phyloP scores from a whole-genome alignment of 2,888 invertebrate species.

The Caenorhabditis plicata region DNA sequence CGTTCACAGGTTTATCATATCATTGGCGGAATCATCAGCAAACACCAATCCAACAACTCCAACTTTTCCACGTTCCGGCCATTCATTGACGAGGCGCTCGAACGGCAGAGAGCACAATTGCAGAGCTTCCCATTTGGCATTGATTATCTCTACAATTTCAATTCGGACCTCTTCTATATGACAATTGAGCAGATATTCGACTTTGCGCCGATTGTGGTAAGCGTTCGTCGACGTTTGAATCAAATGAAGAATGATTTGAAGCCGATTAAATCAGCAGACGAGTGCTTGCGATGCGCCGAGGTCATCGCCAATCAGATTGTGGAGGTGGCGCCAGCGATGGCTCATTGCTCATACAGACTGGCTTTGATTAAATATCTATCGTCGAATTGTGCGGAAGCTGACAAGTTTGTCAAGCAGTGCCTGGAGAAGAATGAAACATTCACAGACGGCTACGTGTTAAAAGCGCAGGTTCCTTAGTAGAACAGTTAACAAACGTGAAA shows the following conservation, averaged over 20 bases:
- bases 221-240: too few relatives aligned
- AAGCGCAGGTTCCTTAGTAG: constrained; percentile 75
- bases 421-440: constrained; percentile 77
- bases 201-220: constrained; percentile 39
- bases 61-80: constrained; percentile 32
- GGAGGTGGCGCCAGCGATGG: constrained; percentile 79
- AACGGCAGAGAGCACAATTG: constrained; percentile 17
- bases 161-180: constrained; percentile 25
- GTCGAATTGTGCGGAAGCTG: constrained; percentile 75
- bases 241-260: too few relatives aligned
- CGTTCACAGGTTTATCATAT: constrained; percentile 35
- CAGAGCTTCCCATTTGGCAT: constrained; percentile 26
- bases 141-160: constrained; percentile 26
- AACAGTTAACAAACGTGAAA: not conserved
- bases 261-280: constrained; percentile 71
- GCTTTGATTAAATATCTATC: constrained; percentile 81
- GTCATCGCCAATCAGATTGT: constrained; percentile 76
- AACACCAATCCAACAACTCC: constrained; percentile 28
- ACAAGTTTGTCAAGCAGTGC: constrained; percentile 76
- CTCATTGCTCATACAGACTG: constrained; percentile 72
- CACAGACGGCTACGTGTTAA: constrained; percentile 81
- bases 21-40: constrained; percentile 28
- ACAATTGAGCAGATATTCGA: constrained; percentile 44
- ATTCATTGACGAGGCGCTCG: constrained; percentile 27
- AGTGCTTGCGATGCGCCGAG: constrained; percentile 71